A percentile compares a stretch with the other conserved stretches of the same genome.
phyloP scores from a whole-genome alignment of 2,113 vertebrate species.

The Pholis gunnellus region DNA sequence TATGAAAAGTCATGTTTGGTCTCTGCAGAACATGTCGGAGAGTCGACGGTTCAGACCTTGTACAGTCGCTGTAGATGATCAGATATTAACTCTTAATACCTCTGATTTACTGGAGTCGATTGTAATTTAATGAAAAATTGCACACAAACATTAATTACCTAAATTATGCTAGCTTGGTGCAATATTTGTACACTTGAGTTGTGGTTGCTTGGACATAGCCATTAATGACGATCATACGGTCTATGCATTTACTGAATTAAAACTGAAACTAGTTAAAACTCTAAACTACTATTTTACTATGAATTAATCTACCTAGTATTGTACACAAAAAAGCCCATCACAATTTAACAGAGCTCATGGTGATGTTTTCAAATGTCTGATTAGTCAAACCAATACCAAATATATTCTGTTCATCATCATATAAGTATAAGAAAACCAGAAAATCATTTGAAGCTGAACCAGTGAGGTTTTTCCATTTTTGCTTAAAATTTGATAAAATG shows the following conservation, averaged over 20 bases:
- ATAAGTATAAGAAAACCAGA: background rate
- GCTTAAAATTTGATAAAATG: background rate
- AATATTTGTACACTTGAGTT: background rate
- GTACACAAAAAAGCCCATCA: background rate
- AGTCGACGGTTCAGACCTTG: background rate
- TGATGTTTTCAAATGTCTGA: background rate
- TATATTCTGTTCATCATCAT: background rate
- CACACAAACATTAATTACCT: background rate
- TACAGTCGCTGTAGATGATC: background rate
- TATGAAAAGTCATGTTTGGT: background rate
- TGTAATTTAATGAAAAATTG: background rate
- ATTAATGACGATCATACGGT: too few relatives aligned
- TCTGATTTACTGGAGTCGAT: background rate
- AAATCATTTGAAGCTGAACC: background rate
- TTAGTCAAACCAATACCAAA: background rate
- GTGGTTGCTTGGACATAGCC: too few relatives aligned
- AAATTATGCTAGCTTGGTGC: background rate
- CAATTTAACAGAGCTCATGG: background rate
- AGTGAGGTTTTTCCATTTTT: background rate
- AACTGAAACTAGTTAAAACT: background rate
- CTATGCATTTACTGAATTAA: background rate
- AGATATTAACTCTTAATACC: background rate
- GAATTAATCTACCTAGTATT: background rate
- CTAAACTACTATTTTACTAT: background rate
- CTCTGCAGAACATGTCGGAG: too few relatives aligned